Conservation (phyloP, 2,888 invertebrate species). For the Limnephilus rhombicus region DNA sequence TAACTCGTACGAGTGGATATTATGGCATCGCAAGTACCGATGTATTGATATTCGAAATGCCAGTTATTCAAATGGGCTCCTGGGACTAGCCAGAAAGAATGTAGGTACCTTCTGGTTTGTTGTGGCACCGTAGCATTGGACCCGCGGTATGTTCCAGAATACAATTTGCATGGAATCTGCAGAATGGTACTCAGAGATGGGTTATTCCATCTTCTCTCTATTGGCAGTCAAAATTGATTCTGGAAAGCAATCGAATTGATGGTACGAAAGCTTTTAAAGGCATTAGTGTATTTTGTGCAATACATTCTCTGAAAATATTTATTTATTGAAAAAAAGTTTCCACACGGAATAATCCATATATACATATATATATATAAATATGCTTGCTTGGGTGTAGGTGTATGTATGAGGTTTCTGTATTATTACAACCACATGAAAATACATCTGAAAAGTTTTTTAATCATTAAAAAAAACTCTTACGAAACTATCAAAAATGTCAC, state of each 20-base stretch:
- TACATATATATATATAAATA: too few relatives aligned
- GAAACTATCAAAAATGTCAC: too few relatives aligned
- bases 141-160: neutral
- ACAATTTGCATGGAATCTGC: constrained; percentile 30
- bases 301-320: neutral
- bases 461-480: too few relatives aligned
- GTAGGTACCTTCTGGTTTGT: neutral
- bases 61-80: constrained; percentile 11
- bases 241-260: neutral
- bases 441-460: too few relatives aligned
- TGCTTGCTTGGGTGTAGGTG: too few relatives aligned
- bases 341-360: too few relatives aligned
- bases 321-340: too few relatives aligned
- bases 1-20: too few relatives aligned
- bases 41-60: neutral
- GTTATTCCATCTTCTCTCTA: neutral
- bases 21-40: too few relatives aligned
- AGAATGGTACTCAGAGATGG: constrained; percentile 12
- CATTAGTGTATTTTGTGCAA: neutral
- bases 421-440: too few relatives aligned
- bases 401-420: too few relatives aligned
- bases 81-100: neutral
- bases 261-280: neutral
- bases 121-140: neutral
- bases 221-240: neutral